These are phyloP conservation scores for Neoitamus cyanurus DNA, from an alignment of 2,888 invertebrate species.

Conservation along the genomic window DNA sequence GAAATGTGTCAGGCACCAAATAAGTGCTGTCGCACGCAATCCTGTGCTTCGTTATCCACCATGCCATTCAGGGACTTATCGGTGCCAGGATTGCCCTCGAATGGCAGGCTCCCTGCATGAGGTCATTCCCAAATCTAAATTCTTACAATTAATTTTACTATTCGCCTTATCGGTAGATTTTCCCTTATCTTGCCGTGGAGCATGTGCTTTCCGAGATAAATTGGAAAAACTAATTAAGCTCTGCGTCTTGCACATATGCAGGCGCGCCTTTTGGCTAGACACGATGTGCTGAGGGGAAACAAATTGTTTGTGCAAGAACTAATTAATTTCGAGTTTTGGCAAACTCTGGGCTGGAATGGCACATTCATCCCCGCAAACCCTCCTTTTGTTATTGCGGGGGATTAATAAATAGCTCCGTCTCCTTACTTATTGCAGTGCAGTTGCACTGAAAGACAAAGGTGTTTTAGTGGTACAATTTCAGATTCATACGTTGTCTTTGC, in stretches of 20 bases:
- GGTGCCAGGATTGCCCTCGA: not conserved
- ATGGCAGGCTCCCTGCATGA: not conserved
- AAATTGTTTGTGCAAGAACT: not conserved
- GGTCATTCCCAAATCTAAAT: not conserved
- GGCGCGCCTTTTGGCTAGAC: not conserved
- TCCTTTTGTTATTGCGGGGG: not conserved
- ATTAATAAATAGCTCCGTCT: not conserved
- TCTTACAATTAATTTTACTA: not conserved
- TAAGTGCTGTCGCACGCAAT: constrained; percentile 19
- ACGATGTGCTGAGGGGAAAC: not conserved
- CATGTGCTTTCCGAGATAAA: not conserved
- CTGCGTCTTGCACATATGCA: not conserved
- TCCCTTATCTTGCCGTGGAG: not conserved
- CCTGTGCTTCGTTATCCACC: not conserved
- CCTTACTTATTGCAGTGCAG: not conserved
- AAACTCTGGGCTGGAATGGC: not conserved
- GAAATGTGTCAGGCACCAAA: not conserved
- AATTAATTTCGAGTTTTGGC: not conserved
- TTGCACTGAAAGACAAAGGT: not conserved
- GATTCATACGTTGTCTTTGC: not conserved
- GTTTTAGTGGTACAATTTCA: not conserved
- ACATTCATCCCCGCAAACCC: not conserved
- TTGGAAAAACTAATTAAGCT: not conserved
- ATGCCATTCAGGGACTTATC: not conserved
- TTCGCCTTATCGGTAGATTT: not conserved